phyloP scores from a whole-genome alignment of 1,140 invertebrate genomes.

The Brachionus asplanchnoidis region DNA sequence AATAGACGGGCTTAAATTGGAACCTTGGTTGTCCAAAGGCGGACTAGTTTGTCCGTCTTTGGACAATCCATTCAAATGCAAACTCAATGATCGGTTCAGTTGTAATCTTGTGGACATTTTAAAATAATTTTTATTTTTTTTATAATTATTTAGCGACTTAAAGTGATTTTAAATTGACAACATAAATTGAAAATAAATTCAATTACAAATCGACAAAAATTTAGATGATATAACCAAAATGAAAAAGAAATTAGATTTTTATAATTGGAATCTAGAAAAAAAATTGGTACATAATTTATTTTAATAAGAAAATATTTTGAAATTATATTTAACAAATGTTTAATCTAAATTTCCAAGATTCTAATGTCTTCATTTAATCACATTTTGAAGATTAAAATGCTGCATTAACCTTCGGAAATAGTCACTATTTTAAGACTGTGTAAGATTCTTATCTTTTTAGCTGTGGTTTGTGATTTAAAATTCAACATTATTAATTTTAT shows the following conservation, averaged over 20 bases:
- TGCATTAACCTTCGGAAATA: no score
- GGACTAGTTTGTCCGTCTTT: conserved; percentile 1
- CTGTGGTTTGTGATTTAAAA: background rate
- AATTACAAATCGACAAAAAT: conserved; percentile 1
- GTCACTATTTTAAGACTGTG: no score
- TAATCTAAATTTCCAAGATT: background rate
- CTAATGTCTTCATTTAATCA: background rate
- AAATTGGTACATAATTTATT: conserved; percentile 8
- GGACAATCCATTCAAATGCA: background rate
- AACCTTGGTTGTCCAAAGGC: background rate
- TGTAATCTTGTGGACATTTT: conserved; percentile 19
- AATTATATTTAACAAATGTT: background rate
- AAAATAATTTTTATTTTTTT: background rate
- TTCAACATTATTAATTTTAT: background rate
- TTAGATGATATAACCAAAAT: conserved; percentile 23
- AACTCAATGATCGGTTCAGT: background rate
- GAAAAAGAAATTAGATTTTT: background rate
- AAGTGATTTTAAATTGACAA: background rate
- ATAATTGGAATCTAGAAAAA: conserved; percentile 24
- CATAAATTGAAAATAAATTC: background rate
- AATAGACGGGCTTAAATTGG: conserved; percentile 15
- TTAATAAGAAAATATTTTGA: background rate
- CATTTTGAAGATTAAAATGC: no score
- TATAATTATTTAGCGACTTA: background rate
- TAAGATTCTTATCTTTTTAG: no score